Conservation (phyloP, 1,140 invertebrate species). For the Trigoniulus corallinus region DNA sequence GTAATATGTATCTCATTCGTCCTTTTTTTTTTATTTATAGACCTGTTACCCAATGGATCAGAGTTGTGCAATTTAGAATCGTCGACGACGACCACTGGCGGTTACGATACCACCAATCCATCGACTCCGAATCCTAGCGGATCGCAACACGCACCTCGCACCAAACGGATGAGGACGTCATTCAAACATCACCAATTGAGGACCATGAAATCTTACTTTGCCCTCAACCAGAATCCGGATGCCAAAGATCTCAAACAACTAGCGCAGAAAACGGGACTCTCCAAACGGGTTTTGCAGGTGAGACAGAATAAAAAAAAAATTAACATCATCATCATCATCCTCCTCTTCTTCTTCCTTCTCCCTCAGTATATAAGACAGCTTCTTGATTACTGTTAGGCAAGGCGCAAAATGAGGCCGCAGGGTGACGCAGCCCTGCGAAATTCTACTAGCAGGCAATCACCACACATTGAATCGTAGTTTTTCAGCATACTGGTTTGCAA, state of each 20-base stretch:
- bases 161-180: conserved; percentile 89
- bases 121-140: background rate
- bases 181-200: conserved; percentile 96
- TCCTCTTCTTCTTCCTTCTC: no score
- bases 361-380: no score
- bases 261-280: conserved; percentile 92
- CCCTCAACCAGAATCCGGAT: conserved; percentile 97
- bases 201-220: conserved; percentile 98
- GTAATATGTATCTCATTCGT: no score
- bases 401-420: no score
- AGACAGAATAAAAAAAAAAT: no score
- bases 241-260: conserved; percentile 95
- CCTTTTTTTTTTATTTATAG: no score
- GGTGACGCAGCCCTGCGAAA: no score
- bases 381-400: no score
- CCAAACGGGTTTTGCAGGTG: conserved; percentile 96
- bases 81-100: background rate
- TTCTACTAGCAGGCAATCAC: no score
- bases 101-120: conserved; percentile 3
- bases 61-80: conserved; percentile 7
- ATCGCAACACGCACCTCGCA: conserved; percentile 25
- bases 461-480: background rate
- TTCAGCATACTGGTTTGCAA: background rate
- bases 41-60: background rate
- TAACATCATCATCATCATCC: no score